A percentile compares a stretch with the other conserved stretches of the same genome.
These are phyloP conservation scores for Carabus problematicus DNA, from an alignment of 2,888 invertebrate genomes.

Conservation along the genomic window DNA sequence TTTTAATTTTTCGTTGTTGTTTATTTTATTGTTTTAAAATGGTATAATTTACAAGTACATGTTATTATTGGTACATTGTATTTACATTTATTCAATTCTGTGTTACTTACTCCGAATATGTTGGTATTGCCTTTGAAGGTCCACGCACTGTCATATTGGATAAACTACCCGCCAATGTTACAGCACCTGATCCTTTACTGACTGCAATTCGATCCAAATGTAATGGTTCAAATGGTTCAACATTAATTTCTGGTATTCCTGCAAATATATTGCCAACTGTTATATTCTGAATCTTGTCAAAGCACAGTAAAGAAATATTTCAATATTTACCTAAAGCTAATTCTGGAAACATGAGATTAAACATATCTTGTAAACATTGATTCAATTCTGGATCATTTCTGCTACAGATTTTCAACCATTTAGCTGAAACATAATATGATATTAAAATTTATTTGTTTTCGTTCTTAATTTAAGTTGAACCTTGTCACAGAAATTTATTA, in stretches of 20 bases:
- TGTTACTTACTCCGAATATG: conserved; percentile 56
- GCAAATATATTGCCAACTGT: conserved; percentile 33
- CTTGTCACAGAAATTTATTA: not conserved
- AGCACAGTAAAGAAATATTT: conserved; percentile 7
- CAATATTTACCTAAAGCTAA: conserved; percentile 60
- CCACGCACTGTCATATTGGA: conserved; percentile 64
- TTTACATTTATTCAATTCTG: no score
- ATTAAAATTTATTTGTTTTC: not conserved
- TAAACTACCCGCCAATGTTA: conserved; percentile 64
- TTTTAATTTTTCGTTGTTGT: no score
- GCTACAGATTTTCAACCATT: conserved; percentile 63
- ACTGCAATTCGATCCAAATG: conserved; percentile 63
- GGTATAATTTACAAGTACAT: no score
- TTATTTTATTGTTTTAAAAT: no score
- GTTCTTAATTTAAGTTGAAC: not conserved
- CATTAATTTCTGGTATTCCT: conserved; percentile 66
- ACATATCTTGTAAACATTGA: conserved; percentile 62
- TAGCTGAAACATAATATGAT: conserved; percentile 57
- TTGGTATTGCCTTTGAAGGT: conserved; percentile 65
- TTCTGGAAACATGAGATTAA: conserved; percentile 65
- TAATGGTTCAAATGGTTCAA: conserved; percentile 66
- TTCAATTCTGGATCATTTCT: conserved; percentile 63
- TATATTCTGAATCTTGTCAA: not conserved
- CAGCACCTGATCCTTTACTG: conserved; percentile 64
- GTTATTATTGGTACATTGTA: no score